A percentile compares a stretch with the other conserved stretches of the same genome.
Evolutionary conservation across 2,797 vertebrate species (phyloP).

Genomic region (Champsocephalus esox): DNA sequence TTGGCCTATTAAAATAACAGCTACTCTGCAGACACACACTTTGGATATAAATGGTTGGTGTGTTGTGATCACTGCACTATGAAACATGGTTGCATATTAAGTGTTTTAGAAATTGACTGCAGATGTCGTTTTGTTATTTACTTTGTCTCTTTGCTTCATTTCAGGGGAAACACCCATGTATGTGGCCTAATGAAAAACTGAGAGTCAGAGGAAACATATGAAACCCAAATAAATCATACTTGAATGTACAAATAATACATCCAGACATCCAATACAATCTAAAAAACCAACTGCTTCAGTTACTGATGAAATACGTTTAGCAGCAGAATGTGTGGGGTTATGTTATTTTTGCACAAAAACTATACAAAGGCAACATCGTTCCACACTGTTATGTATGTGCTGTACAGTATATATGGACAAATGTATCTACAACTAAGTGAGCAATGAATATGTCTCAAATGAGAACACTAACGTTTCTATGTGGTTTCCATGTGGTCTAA

Average conservation of each 20-base stretch:
- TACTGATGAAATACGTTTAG: conserved; percentile 9
- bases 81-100: background rate
- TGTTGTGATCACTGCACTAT: background rate
- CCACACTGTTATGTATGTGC: background rate
- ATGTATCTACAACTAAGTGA: background rate
- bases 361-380: conserved; percentile 16
- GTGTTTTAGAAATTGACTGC: background rate
- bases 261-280: conserved; percentile 5
- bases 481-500: background rate
- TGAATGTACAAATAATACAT: conserved; percentile 41
- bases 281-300: conserved; percentile 35
- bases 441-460: background rate
- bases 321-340: conserved; percentile 3
- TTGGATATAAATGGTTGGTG: background rate
- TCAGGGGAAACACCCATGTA: conserved; percentile 46
- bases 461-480: background rate
- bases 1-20: conserved; percentile 16
- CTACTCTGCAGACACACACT: background rate
- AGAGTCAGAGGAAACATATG: conserved; percentile 54
- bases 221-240: conserved; percentile 60
- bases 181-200: conserved; percentile 41
- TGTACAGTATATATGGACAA: background rate
- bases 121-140: background rate
- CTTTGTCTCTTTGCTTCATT: background rate
- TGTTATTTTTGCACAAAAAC: background rate